Percentiles rank a stretch among this genome's conserved stretches.
Evolutionary conservation across 2,888 invertebrate species (phyloP).

Genomic region (Drosophila kuntzei): DNA sequence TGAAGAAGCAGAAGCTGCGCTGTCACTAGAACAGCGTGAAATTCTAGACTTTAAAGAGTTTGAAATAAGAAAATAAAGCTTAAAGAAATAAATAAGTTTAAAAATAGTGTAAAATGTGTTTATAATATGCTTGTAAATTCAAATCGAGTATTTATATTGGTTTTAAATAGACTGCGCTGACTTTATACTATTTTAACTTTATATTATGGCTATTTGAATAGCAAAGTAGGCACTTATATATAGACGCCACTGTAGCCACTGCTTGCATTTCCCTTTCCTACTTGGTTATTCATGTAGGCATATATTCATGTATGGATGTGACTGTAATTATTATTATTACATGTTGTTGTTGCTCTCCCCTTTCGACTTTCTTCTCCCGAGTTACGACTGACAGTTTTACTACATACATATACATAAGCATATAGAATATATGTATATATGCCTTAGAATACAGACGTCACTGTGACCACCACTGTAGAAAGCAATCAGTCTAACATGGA

Average conservation of each 20-base stretch:
- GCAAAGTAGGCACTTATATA: background rate
- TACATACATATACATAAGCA: no score
- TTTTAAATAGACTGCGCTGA: no score
- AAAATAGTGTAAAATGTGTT: no score
- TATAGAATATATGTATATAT: background rate
- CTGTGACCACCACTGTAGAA: background rate
- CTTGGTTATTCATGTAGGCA: no score
- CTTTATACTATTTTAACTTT: background rate
- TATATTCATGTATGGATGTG: no score
- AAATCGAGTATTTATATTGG: no score
- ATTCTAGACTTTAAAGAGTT: background rate
- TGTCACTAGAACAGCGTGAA: background rate
- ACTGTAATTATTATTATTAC: no score
- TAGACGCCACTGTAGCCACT: conserved; percentile 12
- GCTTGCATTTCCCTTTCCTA: background rate
- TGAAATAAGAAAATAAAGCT: background rate
- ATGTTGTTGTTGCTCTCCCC: background rate
- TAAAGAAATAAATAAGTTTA: background rate
- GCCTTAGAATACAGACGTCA: background rate
- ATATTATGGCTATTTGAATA: background rate
- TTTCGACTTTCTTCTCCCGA: no score
- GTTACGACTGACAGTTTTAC: background rate
- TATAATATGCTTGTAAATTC: no score
- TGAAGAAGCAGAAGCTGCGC: background rate
- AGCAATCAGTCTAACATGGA: background rate